Base-by-base conservation (phyloP, 2,888 invertebrate genomes). In the Hyposoter didymator region DNA sequence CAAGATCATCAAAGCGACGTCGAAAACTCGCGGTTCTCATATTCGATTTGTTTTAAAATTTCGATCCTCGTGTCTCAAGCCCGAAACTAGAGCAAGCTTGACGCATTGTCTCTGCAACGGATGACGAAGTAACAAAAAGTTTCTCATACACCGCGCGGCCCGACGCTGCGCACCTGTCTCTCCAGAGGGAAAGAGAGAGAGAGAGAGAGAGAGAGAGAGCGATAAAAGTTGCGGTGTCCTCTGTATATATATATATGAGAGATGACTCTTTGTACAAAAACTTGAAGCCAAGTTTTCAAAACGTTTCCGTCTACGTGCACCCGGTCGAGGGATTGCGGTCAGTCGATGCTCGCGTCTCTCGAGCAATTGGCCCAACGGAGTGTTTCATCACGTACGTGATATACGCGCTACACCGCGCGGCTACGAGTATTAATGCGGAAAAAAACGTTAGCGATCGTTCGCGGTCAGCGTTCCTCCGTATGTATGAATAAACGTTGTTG, bases 261-360 rank as follows among this genome's bases (percentile, higher is more conserved):
- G 32, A 66, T 66, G 39, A 64, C n/a, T 75, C 64, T 10, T 39
- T 1, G 8, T 12, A 43, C 67, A 82, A 82, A 82, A 82, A 82
- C 69, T 69, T 47, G 70, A 70, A 69, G 35, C 69, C 45, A 49
- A 69, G 49, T 59, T 82, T 47, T 59, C 75, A 75, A 82, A 82
- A 82, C 69, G 67, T 82, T 75, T 82, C 69, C 81, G 69, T 75
- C 81, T 82, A 82, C 82, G 82, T 70, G 75, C 75, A 69, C 32
- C 45, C 22, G 17, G 22, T 17, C 17, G 35, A 28, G 28, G 69
- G 67, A 69, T 78, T 43, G 52, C 70, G 70, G 70, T 70, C 55
- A 78, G 62, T 55, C 67, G 78, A 55, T 43, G 43, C 55, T 39
- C 17, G 49, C 32, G 19, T 59, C 73, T 59, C 73, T 39, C 39